Evolutionary conservation across 2,888 invertebrate genomes (phyloP).

Genomic region (Limnephilus rhombicus): DNA sequence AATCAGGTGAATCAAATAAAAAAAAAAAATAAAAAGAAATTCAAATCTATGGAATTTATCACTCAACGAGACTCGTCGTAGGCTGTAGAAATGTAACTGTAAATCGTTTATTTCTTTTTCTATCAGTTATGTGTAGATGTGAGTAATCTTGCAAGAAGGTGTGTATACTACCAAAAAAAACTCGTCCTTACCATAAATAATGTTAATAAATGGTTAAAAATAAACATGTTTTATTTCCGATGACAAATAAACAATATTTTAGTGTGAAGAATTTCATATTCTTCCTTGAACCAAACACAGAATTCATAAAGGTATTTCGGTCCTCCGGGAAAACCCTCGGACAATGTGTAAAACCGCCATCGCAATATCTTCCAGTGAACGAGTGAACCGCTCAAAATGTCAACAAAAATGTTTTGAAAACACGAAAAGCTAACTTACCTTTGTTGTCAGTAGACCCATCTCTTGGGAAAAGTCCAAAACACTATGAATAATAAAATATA

Average conservation of each 20-base stretch:
- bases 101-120: neutral
- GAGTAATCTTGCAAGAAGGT: neutral
- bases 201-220: neutral
- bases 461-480: conserved; percentile 26
- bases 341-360: conserved; percentile 44
- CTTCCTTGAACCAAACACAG: neutral
- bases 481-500: neutral
- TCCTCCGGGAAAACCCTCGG: conserved; percentile 35
- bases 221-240: neutral
- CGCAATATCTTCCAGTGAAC: conserved; percentile 33
- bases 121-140: neutral
- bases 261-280: neutral
- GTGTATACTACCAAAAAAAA: neutral
- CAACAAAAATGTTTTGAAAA: conserved; percentile 52
- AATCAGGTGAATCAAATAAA: no score
- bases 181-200: neutral
- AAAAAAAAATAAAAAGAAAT: no score
- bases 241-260: neutral
- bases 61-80: no score
- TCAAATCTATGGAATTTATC: no score
- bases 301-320: neutral
- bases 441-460: conserved; percentile 38
- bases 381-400: conserved; percentile 52
- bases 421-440: conserved; percentile 29
- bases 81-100: neutral